Evolutionary conservation across 1,140 invertebrate species (phyloP).

Genomic region (Megathymus violae): DNA sequence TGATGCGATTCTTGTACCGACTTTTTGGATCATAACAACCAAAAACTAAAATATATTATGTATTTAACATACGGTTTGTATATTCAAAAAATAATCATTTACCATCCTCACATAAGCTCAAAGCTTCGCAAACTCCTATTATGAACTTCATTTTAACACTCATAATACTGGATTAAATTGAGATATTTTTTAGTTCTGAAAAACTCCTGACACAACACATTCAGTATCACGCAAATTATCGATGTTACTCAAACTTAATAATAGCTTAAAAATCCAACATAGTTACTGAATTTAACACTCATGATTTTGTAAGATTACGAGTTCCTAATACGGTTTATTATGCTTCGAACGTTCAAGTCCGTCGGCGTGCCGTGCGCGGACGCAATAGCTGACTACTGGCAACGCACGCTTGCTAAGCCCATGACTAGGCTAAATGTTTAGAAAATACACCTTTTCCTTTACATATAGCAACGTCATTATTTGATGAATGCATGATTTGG

Average conservation of each 20-base stretch:
- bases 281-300: not conserved
- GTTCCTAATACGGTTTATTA: not conserved
- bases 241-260: too few species aligned
- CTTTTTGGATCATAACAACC: too few species aligned
- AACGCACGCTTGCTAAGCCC: not conserved
- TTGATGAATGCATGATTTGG: too few species aligned
- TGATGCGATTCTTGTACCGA: too few species aligned
- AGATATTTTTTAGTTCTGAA: not conserved
- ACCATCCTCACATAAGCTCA: slow-evolving; percentile 15
- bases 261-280: too few species aligned
- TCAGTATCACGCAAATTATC: too few species aligned
- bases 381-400: not conserved
- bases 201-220: not conserved
- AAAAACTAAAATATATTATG: too few species aligned
- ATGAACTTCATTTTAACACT: slow-evolving; percentile 23
- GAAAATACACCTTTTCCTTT: slow-evolving; percentile 8
- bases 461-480: too few species aligned
- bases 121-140: slow-evolving; percentile 9
- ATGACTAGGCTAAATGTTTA: slow-evolving; percentile 26
- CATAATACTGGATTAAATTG: too few species aligned
- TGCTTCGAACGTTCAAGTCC: not conserved
- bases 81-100: too few species aligned
- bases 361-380: not conserved
- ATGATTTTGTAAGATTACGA: not conserved
- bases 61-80: too few species aligned